These are phyloP conservation scores for Acromyrmex echinatior DNA, from an alignment of 1,140 invertebrate genomes.

Conservation along the genomic window DNA sequence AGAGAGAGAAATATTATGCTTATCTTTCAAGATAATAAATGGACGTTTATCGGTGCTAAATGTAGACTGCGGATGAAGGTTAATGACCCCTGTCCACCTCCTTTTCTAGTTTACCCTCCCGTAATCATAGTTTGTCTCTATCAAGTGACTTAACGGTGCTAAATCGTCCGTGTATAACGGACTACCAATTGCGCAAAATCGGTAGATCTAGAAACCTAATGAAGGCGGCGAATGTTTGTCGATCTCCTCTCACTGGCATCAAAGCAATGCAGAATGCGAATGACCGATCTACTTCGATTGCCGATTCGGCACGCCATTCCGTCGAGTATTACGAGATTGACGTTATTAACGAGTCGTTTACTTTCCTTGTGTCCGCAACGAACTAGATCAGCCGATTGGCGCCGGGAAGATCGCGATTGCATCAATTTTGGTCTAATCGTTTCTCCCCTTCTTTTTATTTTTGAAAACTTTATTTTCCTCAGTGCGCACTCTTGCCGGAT, in stretches of 20 bases:
- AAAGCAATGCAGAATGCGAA: constrained; percentile 12
- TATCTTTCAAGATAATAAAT: background rate
- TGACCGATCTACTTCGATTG: constrained; percentile 10
- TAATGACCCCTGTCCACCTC: background rate
- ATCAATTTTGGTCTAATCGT: constrained; percentile 8
- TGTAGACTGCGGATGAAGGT: constrained; percentile 3
- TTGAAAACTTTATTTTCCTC: background rate
- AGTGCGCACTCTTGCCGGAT: background rate
- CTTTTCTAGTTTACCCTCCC: background rate
- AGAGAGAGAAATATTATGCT: background rate
- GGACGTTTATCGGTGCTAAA: background rate
- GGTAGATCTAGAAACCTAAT: constrained; percentile 45
- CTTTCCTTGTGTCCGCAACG: background rate
- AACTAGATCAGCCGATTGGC: constrained; percentile 1
- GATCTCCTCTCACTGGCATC: constrained; percentile 25
- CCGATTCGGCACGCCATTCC: constrained; percentile 24
- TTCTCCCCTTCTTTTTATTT: background rate
- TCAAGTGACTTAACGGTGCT: constrained; percentile 34
- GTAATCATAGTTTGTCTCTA: constrained; percentile 11
- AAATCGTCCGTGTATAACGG: constrained; percentile 31
- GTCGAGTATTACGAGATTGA: background rate
- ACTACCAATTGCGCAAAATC: constrained; percentile 32
- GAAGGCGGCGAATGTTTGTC: constrained; percentile 14
- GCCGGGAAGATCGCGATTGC: constrained; percentile 2
- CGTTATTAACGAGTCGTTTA: constrained; percentile 41